Base-by-base conservation (phyloP, 2,113 vertebrate genomes). In the Etheostoma spectabile region DNA sequence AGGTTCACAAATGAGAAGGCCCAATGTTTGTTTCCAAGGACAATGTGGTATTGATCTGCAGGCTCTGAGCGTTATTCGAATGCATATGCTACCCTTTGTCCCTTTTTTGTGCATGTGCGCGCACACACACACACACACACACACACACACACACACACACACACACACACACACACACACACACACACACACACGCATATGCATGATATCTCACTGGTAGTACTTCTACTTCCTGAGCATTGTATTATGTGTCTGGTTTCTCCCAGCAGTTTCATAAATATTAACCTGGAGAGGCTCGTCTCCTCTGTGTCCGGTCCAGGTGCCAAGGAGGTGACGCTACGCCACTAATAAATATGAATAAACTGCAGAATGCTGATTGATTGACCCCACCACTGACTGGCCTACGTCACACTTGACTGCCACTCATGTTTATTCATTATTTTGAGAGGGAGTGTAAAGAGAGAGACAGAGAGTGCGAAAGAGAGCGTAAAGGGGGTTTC, bases 381-480 rank as follows among this genome's bases (percentile, higher is more conserved):
- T 94, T 93, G 93, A 92, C 94, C 93, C 85, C 79, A 84, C 85
- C 88, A 57, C 89, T 82, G 91, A 91, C 90, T 93, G 92, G 86
- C 88, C 92, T 87, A 91, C 91, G 90, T 91, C 90, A 92, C 90
- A 94, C 90, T 89, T 81, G 82, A 87, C 82, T 92, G 85, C 90
- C 75, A 77, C 91, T 92, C 89, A 94, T 95, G 91, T 93, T 94
- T 95, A 95, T 95, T 95, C 92, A 95, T 94, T 86, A 91, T 88
- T 88, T 90, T 86, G 83, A 85, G 85, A 94, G 89, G 67, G 72
- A 84, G 83, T 68, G 67, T 84, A 84, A 79, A 83, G 79, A 85
- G 74, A 73, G 42, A 60, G 80, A 75, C 27, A 45, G 24, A 38
- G 86, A 57, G 56, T 48, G 42, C 63, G 42, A 74, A 68, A 59